Evolutionary conservation across 2,113 vertebrate species (phyloP), one percentile per base, ranked within the genome.

Genomic region (Cyphomyrus plagiostoma): DNA sequence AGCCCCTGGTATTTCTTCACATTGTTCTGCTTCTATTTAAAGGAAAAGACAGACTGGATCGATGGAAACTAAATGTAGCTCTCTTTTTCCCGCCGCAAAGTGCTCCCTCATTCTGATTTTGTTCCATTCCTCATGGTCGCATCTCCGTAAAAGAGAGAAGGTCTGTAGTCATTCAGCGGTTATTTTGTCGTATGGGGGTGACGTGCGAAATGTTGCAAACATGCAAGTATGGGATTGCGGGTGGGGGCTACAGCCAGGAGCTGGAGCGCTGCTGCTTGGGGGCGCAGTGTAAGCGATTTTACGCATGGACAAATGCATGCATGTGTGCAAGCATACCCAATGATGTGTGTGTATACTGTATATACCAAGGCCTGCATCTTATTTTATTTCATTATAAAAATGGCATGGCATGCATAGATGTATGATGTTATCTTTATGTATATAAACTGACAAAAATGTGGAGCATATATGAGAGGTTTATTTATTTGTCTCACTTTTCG

Each of bases 21-120:
- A 23, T 53, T 89, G 66, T 89, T 53, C 66, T 52, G 49, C 26
- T 87, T 80, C 88, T 52, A 52, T 50, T 77, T 89, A 77, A 87
- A 53, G 85, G 15, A 87, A 26, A 48, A 30, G n/a, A 87, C 49
- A 87, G 85, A 39, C 82, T 80, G 88, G 88, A 50, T 52, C 48
- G 23, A 70, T 21, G 35, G 85, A 53, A 53, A 87, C 85, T 50
- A 56, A 87, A 87, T 30, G 49, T 35, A 46, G 82, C 42, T 48
- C 19, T n/a, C 19, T 7, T 30, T 50, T 30, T 21, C 85, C 82
- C 9, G 46, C 39, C 56, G 17, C 70, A 39, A 52, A 26, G 42
- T 80, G 66, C 49, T 42, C 53, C 23, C 11, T 23, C 58, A 9
- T 19, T 88, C 23, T 88, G 21, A 70, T 88, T 74, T 88, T 35